phyloP scores from a whole-genome alignment of 2,797 vertebrate genomes.

The Menidia menidia region DNA sequence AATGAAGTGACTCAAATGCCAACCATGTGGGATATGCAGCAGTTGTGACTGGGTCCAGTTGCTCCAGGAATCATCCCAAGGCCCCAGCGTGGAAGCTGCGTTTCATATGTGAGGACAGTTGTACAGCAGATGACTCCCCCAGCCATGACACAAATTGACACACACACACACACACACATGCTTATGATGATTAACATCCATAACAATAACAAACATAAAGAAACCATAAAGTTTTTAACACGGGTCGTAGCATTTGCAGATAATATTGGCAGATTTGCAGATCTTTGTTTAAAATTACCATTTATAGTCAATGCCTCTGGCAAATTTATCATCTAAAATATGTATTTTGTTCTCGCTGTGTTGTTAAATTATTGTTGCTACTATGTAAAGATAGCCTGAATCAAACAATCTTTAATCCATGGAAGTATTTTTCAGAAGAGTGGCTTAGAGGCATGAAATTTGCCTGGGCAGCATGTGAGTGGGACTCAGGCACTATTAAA shows the following conservation, averaged over 20 bases:
- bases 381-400: not conserved
- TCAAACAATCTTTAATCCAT: not conserved
- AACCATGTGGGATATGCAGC: slow-evolving; percentile 55
- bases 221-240: too few species aligned
- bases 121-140: slow-evolving; percentile 42
- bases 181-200: too few species aligned
- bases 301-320: not conserved
- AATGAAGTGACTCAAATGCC: slow-evolving; percentile 51
- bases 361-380: not conserved
- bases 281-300: too few species aligned
- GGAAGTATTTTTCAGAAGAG: not conserved
- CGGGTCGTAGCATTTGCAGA: too few species aligned
- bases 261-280: too few species aligned
- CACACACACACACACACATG: too few species aligned
- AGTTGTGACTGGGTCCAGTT: slow-evolving; percentile 39
- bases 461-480: not conserved
- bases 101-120: slow-evolving; percentile 49
- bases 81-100: slow-evolving; percentile 10
- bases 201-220: too few species aligned
- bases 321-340: not conserved
- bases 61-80: slow-evolving; percentile 37
- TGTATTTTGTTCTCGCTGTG: not conserved
- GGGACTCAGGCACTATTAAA: not conserved
- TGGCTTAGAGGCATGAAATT: not conserved
- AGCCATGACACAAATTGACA: too few species aligned